These are phyloP conservation scores for Oreochromis aureus DNA, from an alignment of 2,113 vertebrate genomes.

Conservation along the genomic window DNA sequence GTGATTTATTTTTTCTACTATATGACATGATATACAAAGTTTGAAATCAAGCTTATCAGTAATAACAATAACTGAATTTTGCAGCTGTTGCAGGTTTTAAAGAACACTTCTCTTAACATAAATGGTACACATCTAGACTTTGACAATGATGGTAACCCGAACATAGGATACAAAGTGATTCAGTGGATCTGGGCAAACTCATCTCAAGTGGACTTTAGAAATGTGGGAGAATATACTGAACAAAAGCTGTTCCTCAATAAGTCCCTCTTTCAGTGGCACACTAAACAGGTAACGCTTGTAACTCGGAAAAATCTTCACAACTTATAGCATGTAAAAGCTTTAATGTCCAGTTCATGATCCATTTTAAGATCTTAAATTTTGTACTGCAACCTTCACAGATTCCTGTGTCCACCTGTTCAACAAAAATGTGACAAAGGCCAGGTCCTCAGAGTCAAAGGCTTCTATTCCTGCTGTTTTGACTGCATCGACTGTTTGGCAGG, in stretches of 20 bases:
- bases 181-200: constrained; percentile 72
- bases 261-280: constrained; percentile 75
- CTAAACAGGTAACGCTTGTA: constrained; percentile 34
- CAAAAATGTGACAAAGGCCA: constrained; percentile 72
- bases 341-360: background rate
- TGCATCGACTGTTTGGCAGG: constrained; percentile 81
- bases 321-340: background rate
- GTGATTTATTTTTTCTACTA: no score
- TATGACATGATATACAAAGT: no score
- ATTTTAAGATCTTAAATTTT: background rate
- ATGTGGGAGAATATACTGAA: constrained; percentile 68
- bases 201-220: background rate
- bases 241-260: constrained; percentile 49
- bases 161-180: constrained; percentile 72
- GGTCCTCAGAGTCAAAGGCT: constrained; percentile 71
- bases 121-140: constrained; percentile 64
- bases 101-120: constrained; percentile 37
- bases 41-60: no score
- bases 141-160: constrained; percentile 70
- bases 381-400: constrained; percentile 57
- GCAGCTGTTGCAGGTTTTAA: no score
- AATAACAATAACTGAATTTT: no score
- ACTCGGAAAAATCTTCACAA: background rate
- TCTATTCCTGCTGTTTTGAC: constrained; percentile 84
- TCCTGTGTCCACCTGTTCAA: constrained; percentile 80